These are phyloP conservation scores for Neodiprion pinetum DNA, from an alignment of 1,140 invertebrate genomes.

Conservation along the genomic window DNA sequence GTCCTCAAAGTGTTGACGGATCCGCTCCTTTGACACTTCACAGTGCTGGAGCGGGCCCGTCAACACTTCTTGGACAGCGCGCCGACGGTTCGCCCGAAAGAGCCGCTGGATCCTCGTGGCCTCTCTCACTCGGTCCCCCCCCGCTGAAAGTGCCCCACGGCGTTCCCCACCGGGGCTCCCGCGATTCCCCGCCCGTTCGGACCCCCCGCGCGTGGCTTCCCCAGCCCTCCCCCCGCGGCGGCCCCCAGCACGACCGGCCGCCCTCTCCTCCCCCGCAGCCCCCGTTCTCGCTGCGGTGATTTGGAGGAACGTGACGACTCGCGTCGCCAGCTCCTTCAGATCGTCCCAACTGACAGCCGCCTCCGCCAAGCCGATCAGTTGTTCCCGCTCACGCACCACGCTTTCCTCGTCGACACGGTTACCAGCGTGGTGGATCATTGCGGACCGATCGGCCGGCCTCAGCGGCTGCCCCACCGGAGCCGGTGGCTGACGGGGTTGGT, in stretches of 20 bases:
- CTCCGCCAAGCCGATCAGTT: not conserved
- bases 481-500: not conserved
- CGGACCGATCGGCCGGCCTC: not conserved
- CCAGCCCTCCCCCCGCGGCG: not conserved
- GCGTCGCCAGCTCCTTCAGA: not conserved
- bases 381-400: no score
- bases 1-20: no score
- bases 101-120: not conserved
- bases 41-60: no score
- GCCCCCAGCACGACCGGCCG: not conserved
- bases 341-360: not conserved
- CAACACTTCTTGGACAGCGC: not conserved
- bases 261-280: not conserved
- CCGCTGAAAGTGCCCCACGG: no score
- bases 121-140: no score
- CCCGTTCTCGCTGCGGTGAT: conserved; percentile 12
- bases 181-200: no score
- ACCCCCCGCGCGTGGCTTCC: no score
- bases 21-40: no score
- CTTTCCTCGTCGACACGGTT: not conserved
- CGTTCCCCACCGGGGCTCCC: no score
- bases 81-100: not conserved
- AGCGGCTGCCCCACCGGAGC: not conserved
- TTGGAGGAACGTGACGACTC: not conserved
- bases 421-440: not conserved